These are phyloP conservation scores for Gobius niger DNA, from an alignment of 2,113 vertebrate species.

Conservation along the genomic window DNA sequence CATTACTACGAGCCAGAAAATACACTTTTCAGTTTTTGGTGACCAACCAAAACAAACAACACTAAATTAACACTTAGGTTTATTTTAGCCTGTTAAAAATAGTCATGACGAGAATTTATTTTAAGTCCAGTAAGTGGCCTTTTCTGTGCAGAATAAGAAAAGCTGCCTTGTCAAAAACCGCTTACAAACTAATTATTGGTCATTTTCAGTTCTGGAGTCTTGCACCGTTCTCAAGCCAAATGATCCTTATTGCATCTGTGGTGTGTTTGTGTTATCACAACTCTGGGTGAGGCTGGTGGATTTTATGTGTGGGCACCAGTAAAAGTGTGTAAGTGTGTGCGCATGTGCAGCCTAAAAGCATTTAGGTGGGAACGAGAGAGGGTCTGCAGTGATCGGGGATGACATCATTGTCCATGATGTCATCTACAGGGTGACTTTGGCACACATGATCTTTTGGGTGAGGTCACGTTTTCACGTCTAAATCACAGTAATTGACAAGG, in stretches of 20 bases:
- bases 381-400: conserved; percentile 77
- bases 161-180: conserved; percentile 61
- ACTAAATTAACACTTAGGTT: conserved; percentile 43
- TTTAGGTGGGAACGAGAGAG: conserved; percentile 69
- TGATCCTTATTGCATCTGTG: conserved; percentile 74
- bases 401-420: conserved; percentile 79
- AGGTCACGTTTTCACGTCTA: conserved; percentile 70
- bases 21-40: conserved; percentile 26
- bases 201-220: conserved; percentile 58
- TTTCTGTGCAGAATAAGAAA: conserved; percentile 40
- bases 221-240: conserved; percentile 63
- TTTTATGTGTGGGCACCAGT: conserved; percentile 31
- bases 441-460: conserved; percentile 67
- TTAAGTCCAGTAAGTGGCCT: conserved; percentile 21
- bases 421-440: conserved; percentile 80
- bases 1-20: conserved; percentile 10
- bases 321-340: conserved; percentile 19
- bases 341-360: conserved; percentile 67
- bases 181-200: conserved; percentile 60
- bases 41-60: conserved; percentile 5
- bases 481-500: conserved; percentile 64
- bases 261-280: conserved; percentile 72
- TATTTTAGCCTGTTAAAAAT: conserved; percentile 35
- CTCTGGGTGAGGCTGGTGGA: conserved; percentile 63
- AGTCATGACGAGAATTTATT: conserved; percentile 28